phyloP scores from a whole-genome alignment of 2,888 invertebrate species.

The Ferdinandea cuprea region DNA sequence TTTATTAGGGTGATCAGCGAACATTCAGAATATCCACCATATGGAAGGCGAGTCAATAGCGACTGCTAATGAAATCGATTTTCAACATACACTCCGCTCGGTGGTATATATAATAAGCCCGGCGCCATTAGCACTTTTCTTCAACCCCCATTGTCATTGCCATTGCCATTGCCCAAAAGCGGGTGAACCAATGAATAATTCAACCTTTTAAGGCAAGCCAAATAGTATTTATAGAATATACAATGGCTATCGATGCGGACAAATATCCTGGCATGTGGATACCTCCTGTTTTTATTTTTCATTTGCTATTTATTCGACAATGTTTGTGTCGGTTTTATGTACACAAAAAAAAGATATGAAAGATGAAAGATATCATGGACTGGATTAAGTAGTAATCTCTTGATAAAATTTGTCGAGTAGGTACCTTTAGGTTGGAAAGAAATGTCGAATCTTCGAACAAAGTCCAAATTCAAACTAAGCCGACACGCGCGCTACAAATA shows the following conservation, averaged over 20 bases:
- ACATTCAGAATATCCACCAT: not conserved
- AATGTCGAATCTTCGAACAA: too few species aligned
- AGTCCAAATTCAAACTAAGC: not conserved
- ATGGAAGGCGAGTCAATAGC: constrained; percentile 5
- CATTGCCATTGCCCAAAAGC: not conserved
- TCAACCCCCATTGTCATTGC: not conserved
- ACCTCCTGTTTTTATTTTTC: not conserved
- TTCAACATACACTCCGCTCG: constrained; percentile 10
- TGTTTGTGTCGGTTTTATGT: not conserved
- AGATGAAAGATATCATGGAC: not conserved
- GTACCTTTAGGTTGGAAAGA: too few species aligned
- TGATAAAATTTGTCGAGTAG: too few species aligned
- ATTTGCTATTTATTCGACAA: not conserved
- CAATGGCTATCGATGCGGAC: constrained; percentile 7
- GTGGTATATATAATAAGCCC: constrained; percentile 4
- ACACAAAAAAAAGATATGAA: not conserved
- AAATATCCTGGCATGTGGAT: constrained; percentile 20
- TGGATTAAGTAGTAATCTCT: too few species aligned
- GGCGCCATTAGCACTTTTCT: not conserved
- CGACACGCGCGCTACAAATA: constrained; percentile 2
- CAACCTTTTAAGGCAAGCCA: constrained; percentile 28
- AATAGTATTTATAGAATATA: constrained; percentile 54
- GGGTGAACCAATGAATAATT: constrained; percentile 39
- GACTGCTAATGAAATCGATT: constrained; percentile 44
- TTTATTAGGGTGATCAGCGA: not conserved